Evolutionary conservation across 2,888 invertebrate genomes (phyloP), one percentile per base, ranked within the genome.

Genomic region (Crematogaster levior): DNA sequence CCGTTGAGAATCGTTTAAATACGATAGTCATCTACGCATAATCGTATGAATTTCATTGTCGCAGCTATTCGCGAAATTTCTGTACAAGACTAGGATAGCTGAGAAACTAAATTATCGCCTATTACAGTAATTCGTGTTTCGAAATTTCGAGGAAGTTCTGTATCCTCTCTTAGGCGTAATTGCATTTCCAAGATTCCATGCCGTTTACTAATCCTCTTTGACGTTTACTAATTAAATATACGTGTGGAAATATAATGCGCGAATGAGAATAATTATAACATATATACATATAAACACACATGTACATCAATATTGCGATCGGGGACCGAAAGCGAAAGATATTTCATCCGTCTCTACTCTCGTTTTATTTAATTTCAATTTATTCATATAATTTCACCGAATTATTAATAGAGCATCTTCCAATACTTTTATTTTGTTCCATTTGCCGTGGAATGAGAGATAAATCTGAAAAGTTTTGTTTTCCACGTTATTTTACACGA

Each of bases 61-160:
- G 63, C 84, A 80, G 88, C 90, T 92, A 92, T 91, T 89, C 90
- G 88, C 91, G 86, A 90, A 90, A 92, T 90, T 91, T 94, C 93
- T 94, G 93, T 94, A 94, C 94, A 94, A 92, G 94, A 94, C 94
- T 94, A 94, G 94, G 92, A 92, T 92, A 93, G 91, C 93, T 93
- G 91, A 93, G 89, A 90, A 87, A 92, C 88, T 91, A 89, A 91
- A 91, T 90, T 91, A 89, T 84, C 89, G 87, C 66, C 83, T 65
- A 30, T 65, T 75, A 63, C 73, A 75, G 56, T 83, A 81, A 48
- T 61, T 72, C 81, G 53, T 66, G 48, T 72, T 37, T 60, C 48
- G 30, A 46, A 63, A 37, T 82, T 74, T 72, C 72, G 70, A 24
- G 37, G 68, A 73, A 74, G 53, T 82, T 73, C 58, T 37, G 65